Conservation (phyloP, 2,888 invertebrate genomes). For the Pocota personata region DNA sequence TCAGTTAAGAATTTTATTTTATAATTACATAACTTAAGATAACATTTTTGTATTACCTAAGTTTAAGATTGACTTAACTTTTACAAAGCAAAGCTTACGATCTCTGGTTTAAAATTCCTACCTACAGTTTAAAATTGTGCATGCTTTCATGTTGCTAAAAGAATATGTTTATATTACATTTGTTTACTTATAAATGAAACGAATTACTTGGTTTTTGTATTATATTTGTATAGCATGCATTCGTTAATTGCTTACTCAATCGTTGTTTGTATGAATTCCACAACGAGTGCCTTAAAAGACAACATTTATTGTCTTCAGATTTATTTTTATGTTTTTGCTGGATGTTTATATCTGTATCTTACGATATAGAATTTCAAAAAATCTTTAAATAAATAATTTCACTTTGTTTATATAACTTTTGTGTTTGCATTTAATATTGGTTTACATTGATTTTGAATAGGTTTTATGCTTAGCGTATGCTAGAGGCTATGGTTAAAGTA, state of each 20-base stretch:
- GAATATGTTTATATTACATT: background rate
- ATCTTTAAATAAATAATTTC: background rate
- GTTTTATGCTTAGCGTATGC: too few species aligned
- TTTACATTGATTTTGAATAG: background rate
- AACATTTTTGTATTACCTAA: background rate
- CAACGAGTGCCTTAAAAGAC: background rate
- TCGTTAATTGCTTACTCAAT: background rate
- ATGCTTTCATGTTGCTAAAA: background rate
- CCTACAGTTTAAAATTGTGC: background rate
- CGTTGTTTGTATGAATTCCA: background rate
- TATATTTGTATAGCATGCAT: background rate
- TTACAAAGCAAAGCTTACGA: background rate
- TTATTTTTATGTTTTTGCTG: background rate
- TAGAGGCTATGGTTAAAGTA: too few species aligned
- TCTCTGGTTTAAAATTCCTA: background rate
- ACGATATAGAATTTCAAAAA: background rate
- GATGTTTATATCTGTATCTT: background rate
- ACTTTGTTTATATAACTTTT: background rate
- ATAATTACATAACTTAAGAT: constrained; percentile 5
- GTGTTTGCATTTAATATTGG: background rate
- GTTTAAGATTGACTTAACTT: background rate
- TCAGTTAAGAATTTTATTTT: constrained; percentile 59
- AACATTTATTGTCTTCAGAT: background rate
- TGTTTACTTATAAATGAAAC: background rate
- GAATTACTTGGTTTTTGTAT: background rate